phyloP scores from a whole-genome alignment of 2,888 invertebrate species.

The Rhyacophila evoluta region DNA sequence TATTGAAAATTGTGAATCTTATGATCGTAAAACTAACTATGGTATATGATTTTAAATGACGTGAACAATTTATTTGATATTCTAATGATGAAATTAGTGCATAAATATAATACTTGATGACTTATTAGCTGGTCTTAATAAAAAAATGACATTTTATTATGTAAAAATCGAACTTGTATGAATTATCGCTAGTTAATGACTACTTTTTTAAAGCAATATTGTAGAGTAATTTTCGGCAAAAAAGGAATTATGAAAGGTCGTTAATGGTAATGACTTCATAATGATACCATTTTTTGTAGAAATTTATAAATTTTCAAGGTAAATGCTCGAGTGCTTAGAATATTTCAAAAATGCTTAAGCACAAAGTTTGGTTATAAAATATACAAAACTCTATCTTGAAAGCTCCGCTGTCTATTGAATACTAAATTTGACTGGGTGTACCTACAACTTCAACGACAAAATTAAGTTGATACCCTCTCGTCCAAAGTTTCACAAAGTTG shows the following conservation, averaged over 20 bases:
- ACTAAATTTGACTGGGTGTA: not conserved
- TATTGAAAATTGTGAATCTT: too few species aligned
- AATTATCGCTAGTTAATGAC: constrained; percentile 4
- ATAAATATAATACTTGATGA: too few species aligned
- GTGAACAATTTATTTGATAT: too few species aligned
- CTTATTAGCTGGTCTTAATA: too few species aligned
- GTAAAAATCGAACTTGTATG: constrained; percentile 2
- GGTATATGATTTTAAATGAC: too few species aligned
- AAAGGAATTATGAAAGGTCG: constrained; percentile 15
- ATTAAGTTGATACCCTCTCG: not conserved
- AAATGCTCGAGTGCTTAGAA: not conserved
- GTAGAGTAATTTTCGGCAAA: not conserved
- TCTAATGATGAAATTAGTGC: too few species aligned
- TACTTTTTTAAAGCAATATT: not conserved
- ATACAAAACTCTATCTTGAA: constrained; percentile 12
- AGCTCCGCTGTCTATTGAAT: constrained; percentile 19
- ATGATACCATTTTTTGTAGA: not conserved
- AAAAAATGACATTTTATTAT: not conserved
- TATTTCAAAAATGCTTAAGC: not conserved
- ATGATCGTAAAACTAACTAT: too few species aligned
- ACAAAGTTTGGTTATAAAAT: not conserved
- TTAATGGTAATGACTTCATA: constrained; percentile 24
- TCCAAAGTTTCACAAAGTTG: not conserved
- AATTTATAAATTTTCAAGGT: constrained; percentile 12
- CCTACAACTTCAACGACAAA: constrained; percentile 14